Evolutionary conservation across 2,113 vertebrate species (phyloP).

Genomic region (Coregonus clupeaformis): DNA sequence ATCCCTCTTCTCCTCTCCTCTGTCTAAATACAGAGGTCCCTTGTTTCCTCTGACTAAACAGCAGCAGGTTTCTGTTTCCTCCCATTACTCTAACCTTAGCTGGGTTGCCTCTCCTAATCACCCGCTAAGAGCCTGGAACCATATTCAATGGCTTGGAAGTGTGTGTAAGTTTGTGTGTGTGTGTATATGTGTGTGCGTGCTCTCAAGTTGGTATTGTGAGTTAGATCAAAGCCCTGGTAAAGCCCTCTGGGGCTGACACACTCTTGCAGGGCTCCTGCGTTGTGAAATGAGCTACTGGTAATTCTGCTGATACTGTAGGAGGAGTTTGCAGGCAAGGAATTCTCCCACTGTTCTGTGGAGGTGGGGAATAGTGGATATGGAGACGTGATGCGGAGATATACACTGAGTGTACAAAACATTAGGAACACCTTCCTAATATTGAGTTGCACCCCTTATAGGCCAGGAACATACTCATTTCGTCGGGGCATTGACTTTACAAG

Average conservation of each 20-base stretch:
- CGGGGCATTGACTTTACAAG: too few species aligned
- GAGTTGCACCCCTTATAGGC: too few species aligned
- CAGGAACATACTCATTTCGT: too few species aligned
- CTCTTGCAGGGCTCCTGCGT: constrained; percentile 60
- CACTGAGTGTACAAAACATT: neutral
- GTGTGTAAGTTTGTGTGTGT: neutral
- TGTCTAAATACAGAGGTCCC: constrained; percentile 64
- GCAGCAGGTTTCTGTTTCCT: constrained; percentile 65
- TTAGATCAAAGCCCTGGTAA: constrained; percentile 68
- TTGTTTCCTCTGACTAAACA: constrained; percentile 69
- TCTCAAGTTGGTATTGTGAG: constrained; percentile 63
- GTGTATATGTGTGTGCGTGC: constrained; percentile 10
- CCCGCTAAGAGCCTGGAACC: constrained; percentile 65
- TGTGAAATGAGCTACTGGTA: constrained; percentile 42
- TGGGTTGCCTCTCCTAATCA: constrained; percentile 67
- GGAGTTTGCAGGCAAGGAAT: constrained; percentile 44
- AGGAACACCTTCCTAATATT: too few species aligned
- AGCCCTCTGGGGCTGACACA: constrained; percentile 67
- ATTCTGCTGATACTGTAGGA: constrained; percentile 71
- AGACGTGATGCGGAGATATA: neutral
- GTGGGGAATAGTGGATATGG: neutral
- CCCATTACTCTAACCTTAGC: constrained; percentile 63
- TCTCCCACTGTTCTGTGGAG: constrained; percentile 57
- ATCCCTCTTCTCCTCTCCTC: constrained; percentile 55
- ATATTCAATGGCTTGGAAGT: constrained; percentile 59